Base-by-base conservation (phyloP, 1,140 invertebrate genomes). In the Sminthurides bifidus region DNA sequence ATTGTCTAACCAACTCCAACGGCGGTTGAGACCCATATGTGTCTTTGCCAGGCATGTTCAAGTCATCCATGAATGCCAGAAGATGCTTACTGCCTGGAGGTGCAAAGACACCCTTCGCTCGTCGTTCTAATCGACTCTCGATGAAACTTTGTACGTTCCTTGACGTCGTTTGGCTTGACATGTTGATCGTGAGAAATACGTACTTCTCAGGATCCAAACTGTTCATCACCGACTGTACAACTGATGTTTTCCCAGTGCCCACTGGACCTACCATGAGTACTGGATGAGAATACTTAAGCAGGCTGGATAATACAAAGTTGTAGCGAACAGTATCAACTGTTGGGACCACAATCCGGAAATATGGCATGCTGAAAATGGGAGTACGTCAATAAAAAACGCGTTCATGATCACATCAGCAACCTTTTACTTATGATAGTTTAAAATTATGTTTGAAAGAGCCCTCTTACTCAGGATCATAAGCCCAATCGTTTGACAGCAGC, bases 31-130 rank as follows among this genome's bases (percentile, higher is more conserved):
- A 85, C 0, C 86, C 87, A 68, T 85, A 91, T 6, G 75, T 78
- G 61, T 91, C 87, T 61, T 86, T 85, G n/a, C 80, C 81, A 1
- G 87, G 87, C 84, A 90, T 89, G 69, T 91, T 91, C 61, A 91
- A 81, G 68, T 92, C 86, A 69, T 92, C 87, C 77, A 91, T 80
- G 68, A 88, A 89, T 1, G 80, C 79, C 43, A 91, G 77, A 74
- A 91, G 78, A 61, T 73, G 83, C 73, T 88, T 90, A 23, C 65
- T 65, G 56, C 44, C 38, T 45, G 65, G 35, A 26, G 60, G 53
- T 27, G 49, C 50, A 46, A 58, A 61, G 15, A 84, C 77, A 3
- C 81, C 83, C 70, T 88, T 91, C 0, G 83, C 87, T 40, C 85
- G 74, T 72, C 90, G 90, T 69, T 91, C 85, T 1, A 88, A 71